Conservation (phyloP, 2,888 invertebrate genomes). For the Chrysomela aeneicollis region DNA sequence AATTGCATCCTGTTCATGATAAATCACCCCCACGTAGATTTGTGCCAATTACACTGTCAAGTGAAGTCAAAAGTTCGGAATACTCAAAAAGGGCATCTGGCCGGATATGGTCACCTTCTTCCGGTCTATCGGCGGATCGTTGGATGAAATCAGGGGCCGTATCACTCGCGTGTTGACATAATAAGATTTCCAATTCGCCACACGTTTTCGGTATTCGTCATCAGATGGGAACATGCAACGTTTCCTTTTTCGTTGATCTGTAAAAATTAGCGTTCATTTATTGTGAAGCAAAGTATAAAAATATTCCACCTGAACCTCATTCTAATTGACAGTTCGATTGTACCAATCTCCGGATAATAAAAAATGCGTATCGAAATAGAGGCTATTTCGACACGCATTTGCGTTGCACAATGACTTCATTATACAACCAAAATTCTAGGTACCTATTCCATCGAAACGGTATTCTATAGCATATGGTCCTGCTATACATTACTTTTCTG, state of each 20-base stretch:
- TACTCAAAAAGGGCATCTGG: constrained; percentile 37
- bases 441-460: no score
- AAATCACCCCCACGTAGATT: constrained; percentile 36
- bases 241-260: background rate
- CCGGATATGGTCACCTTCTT: constrained; percentile 56
- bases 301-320: no score
- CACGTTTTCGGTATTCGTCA: constrained; percentile 12
- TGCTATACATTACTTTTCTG: no score
- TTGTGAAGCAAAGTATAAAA: no score
- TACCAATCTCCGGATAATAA: no score
- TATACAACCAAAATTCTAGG: no score
- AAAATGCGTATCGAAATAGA: no score
- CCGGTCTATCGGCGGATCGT: constrained; percentile 43
- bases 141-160: constrained; percentile 18
- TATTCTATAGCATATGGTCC: no score
- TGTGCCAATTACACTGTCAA: constrained; percentile 45
- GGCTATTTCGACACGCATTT: no score
- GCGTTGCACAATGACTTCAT: no score
- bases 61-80: constrained; percentile 44
- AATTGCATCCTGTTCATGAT: constrained; percentile 24
- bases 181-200: constrained; percentile 19
- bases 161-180: constrained; percentile 19
- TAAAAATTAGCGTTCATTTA: background rate
- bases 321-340: no score
- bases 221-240: background rate